These are phyloP conservation scores for Gallinago undulata DNA, from an alignment of 2,113 vertebrate species.

Conservation along the genomic window DNA sequence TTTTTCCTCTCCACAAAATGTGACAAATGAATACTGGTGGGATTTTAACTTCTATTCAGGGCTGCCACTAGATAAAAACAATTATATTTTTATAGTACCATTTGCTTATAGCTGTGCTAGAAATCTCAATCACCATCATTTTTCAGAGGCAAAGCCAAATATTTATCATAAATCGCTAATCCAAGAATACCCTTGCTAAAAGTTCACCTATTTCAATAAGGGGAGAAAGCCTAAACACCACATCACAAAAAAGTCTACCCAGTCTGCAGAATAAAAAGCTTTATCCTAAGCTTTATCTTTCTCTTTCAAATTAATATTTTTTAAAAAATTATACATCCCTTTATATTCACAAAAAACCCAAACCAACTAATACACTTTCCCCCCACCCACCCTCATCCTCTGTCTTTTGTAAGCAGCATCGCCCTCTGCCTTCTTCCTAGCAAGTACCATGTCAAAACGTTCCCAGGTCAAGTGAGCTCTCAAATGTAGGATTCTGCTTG, in stretches of 20 bases:
- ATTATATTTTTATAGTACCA: not conserved
- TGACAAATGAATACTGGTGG: not conserved
- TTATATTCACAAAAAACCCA: not conserved
- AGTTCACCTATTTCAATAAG: not conserved
- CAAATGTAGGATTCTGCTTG: not conserved
- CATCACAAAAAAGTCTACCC: not conserved
- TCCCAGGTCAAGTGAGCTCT: not conserved
- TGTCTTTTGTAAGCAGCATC: not conserved
- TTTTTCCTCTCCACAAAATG: not conserved
- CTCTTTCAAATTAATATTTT: not conserved
- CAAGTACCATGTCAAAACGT: not conserved
- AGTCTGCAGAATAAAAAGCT: not conserved
- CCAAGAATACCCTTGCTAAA: not conserved
- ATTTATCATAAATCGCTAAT: not conserved
- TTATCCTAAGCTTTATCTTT: not conserved
- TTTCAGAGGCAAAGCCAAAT: not conserved
- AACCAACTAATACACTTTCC: not conserved
- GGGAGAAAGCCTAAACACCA: not conserved
- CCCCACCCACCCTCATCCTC: not conserved
- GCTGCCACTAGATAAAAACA: not conserved
- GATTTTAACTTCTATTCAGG: not conserved
- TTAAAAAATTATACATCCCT: not conserved
- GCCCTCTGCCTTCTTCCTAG: not conserved
- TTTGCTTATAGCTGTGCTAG: not conserved
- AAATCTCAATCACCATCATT: not conserved